Evolutionary conservation across 2,888 invertebrate genomes (phyloP).

Genomic region (Tuberolachnus salignus): DNA sequence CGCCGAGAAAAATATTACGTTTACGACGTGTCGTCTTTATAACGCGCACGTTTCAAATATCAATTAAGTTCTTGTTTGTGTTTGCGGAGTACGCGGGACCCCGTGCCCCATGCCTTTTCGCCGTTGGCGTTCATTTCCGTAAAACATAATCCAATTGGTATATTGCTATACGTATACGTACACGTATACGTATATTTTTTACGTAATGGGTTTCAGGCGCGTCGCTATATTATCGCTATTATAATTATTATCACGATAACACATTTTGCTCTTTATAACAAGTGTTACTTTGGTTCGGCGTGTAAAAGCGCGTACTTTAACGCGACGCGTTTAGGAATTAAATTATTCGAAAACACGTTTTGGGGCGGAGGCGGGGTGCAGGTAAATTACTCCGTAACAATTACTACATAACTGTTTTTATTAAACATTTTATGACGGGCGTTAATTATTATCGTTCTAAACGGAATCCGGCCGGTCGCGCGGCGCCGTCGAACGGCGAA

Average conservation of each 20-base stretch:
- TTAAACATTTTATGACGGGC: background rate
- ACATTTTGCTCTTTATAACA: constrained; percentile 19
- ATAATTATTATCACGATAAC: background rate
- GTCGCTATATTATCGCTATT: background rate
- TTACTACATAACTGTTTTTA: background rate
- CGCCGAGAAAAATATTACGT: background rate
- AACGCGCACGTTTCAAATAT: background rate
- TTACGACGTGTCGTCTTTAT: background rate
- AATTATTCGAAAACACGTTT: constrained; percentile 37
- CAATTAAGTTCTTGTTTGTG: constrained; percentile 8
- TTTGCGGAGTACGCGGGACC: background rate
- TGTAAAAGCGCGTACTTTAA: constrained; percentile 8
- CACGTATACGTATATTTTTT: background rate
- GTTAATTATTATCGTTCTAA: background rate
- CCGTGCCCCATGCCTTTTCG: no score
- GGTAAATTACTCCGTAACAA: background rate
- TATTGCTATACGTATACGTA: no score
- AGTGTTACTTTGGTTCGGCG: background rate
- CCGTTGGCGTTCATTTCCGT: background rate
- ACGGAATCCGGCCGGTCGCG: background rate
- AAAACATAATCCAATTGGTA: constrained; percentile 29
- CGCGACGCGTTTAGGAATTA: constrained; percentile 11
- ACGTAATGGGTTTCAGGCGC: constrained; percentile 15
- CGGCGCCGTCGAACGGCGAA: background rate
- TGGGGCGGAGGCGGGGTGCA: no score